phyloP scores from a whole-genome alignment of 2,113 vertebrate genomes.

The Mus spicilegus region DNA sequence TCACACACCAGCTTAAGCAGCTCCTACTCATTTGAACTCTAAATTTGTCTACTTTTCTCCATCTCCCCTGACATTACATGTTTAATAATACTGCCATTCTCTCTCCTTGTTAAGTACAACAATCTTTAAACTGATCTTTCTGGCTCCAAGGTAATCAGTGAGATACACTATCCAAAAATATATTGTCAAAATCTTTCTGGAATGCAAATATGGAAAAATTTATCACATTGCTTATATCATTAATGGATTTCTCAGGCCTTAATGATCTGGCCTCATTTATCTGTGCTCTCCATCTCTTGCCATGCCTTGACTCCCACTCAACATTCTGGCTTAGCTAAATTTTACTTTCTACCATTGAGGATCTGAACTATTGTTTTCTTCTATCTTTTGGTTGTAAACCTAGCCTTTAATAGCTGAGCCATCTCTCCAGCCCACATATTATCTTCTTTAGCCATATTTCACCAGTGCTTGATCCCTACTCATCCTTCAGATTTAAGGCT shows the following conservation, averaged over 20 bases:
- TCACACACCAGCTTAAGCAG: slow-evolving; percentile 4
- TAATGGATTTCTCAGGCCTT: neutral
- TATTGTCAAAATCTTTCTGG: neutral
- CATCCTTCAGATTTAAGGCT: neutral
- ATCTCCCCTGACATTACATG: neutral
- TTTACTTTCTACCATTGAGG: neutral
- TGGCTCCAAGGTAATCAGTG: neutral
- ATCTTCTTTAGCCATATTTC: neutral
- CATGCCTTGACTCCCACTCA: neutral
- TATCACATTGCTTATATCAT: neutral
- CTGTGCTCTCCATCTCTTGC: neutral
- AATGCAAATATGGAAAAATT: neutral
- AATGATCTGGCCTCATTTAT: neutral
- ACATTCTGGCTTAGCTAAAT: neutral
- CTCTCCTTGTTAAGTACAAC: neutral
- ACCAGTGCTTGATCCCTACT: neutral
- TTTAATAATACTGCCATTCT: slow-evolving; percentile 15
- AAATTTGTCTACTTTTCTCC: neutral
- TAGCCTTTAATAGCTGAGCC: neutral
- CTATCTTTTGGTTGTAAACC: neutral
- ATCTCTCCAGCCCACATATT: neutral
- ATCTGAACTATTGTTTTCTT: neutral
- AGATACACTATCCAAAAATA: slow-evolving; percentile 23
- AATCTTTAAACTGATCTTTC: neutral
- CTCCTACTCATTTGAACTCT: neutral